A percentile compares a stretch with the other conserved stretches of the same genome.
phyloP scores from a whole-genome alignment of 2,113 vertebrate species.

The Etheostoma cragini region DNA sequence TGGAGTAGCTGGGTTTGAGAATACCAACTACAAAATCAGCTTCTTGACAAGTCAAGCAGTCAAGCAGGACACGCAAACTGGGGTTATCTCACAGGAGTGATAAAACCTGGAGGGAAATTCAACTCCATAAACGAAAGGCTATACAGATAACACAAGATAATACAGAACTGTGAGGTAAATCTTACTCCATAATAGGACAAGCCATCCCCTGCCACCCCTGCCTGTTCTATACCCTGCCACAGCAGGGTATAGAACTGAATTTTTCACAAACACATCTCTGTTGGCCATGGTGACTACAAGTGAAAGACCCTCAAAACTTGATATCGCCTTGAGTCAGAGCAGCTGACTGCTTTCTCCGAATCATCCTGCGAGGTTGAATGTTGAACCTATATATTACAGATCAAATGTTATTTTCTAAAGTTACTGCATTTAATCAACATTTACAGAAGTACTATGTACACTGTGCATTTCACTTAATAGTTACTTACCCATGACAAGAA shows the following conservation, averaged over 20 bases:
- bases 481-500: too few relatives aligned
- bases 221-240: too few relatives aligned
- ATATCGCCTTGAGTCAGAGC: neutral
- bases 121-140: neutral
- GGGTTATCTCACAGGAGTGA: neutral
- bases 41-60: neutral
- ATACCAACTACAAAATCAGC: slow-evolving; percentile 5
- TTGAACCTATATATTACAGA: too few relatives aligned
- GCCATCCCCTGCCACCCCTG: too few relatives aligned
- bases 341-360: too few relatives aligned
- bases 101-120: neutral
- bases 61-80: slow-evolving; percentile 19
- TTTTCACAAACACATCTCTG: neutral
- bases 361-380: too few relatives aligned
- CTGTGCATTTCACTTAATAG: too few relatives aligned
- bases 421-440: too few relatives aligned
- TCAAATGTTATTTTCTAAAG: too few relatives aligned
- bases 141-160: neutral
- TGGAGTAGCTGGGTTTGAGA: slow-evolving; percentile 15
- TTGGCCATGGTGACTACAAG: neutral
- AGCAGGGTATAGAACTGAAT: neutral
- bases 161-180: neutral
- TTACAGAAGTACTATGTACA: too few relatives aligned
- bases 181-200: neutral
- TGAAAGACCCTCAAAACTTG: neutral